Conservation (phyloP, 1,140 invertebrate species). For the Aphidius ervi region DNA sequence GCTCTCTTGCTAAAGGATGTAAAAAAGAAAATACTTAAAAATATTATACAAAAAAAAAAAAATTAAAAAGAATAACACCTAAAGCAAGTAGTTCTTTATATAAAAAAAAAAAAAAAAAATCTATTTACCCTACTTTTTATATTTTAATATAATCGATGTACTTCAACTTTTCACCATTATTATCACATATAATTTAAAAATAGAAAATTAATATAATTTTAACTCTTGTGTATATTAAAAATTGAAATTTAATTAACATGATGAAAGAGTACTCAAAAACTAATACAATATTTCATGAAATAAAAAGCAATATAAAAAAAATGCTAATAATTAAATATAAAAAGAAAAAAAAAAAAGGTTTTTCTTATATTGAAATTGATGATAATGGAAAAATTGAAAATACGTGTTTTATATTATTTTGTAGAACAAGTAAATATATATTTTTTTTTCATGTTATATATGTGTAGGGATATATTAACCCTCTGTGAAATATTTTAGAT, state of each 20-base stretch:
- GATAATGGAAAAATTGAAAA: no score
- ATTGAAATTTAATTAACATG: background rate
- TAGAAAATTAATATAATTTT: background rate
- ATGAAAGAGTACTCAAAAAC: background rate
- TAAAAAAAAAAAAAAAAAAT: constrained; percentile 6
- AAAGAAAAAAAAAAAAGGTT: no score
- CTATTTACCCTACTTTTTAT: constrained; percentile 22
- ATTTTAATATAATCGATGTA: background rate
- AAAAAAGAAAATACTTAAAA: constrained; percentile 3
- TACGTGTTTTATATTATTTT: no score
- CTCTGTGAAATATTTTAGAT: background rate
- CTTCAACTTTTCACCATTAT: background rate
- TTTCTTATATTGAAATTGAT: no score
- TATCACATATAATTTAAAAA: background rate
- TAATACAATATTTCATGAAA: no score
- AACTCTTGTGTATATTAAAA: background rate
- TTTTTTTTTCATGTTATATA: no score
- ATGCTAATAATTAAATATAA: no score
- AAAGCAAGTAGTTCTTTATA: constrained; percentile 3
- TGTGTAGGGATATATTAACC: background rate
- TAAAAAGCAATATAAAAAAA: background rate
- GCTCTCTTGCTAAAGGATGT: constrained; percentile 1
- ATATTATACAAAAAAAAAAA: no score
- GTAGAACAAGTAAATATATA: no score
- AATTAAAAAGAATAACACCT: no score